phyloP scores from a whole-genome alignment of 2,797 vertebrate species.

The Gymnodraco acuticeps region DNA sequence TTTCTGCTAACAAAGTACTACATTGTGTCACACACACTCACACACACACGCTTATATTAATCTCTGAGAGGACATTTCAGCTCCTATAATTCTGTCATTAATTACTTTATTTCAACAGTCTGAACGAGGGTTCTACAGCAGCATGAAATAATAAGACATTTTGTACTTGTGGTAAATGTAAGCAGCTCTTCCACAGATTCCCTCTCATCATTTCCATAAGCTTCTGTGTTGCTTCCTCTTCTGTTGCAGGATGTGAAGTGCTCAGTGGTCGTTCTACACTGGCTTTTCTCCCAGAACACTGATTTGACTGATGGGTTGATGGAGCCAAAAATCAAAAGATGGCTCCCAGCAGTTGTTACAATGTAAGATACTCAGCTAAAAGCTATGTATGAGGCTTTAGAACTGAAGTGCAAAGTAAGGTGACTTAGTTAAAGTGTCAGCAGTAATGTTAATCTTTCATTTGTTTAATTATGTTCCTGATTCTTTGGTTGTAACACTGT shows the following conservation, averaged over 20 bases:
- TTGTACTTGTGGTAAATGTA: conserved; percentile 22
- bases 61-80: conserved; percentile 17
- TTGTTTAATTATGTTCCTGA: neutral
- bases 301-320: conserved; percentile 56
- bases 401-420: neutral
- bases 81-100: conserved; percentile 38
- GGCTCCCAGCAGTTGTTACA: conserved; percentile 19
- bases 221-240: conserved; percentile 54
- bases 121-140: conserved; percentile 27
- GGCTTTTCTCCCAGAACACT: conserved; percentile 46
- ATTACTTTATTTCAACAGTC: conserved; percentile 50
- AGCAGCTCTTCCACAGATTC: conserved; percentile 66
- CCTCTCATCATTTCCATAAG: conserved; percentile 25
- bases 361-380: conserved; percentile 2
- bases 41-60: conserved; percentile 10
- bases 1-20: conserved; percentile 25
- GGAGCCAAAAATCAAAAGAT: conserved; percentile 28
- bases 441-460: neutral
- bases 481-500: neutral
- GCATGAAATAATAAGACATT: neutral
- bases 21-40: conserved; percentile 18
- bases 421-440: neutral
- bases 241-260: conserved; percentile 48
- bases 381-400: conserved; percentile 14
- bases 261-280: conserved; percentile 61